phyloP scores from a whole-genome alignment of 2,888 invertebrate species.

The Lithophane socia region DNA sequence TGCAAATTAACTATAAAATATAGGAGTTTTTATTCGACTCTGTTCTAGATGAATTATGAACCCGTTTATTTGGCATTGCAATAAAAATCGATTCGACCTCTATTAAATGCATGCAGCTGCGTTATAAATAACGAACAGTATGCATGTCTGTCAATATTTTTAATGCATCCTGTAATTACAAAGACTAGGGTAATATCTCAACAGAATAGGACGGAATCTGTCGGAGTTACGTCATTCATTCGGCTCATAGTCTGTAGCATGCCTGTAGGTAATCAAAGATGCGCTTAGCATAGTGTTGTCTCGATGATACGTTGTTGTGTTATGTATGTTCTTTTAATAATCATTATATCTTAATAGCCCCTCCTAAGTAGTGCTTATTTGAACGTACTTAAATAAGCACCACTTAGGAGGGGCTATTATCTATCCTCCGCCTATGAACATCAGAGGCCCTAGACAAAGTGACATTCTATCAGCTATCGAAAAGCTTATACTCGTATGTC shows the following conservation, averaged over 20 bases:
- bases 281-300: not conserved
- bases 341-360: not conserved
- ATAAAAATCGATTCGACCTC: conserved; percentile 33
- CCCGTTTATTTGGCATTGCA: conserved; percentile 14
- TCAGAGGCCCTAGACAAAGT: too few relatives aligned
- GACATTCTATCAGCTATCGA: too few relatives aligned
- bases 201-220: not conserved
- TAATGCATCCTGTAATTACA: conserved; percentile 36
- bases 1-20: not conserved
- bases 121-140: conserved; percentile 32
- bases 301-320: too few relatives aligned
- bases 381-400: not conserved
- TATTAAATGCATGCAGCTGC: conserved; percentile 30
- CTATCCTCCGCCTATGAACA: not conserved
- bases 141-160: conserved; percentile 27
- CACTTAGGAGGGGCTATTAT: too few relatives aligned
- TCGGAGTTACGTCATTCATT: not conserved
- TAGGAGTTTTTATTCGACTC: not conserved
- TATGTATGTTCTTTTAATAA: not conserved
- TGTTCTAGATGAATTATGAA: conserved; percentile 10
- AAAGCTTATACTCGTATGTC: too few relatives aligned
- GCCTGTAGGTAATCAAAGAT: not conserved
- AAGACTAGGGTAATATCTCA: conserved; percentile 20
- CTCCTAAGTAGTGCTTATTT: not conserved
- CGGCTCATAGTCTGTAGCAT: not conserved